phyloP scores from a whole-genome alignment of 2,797 vertebrate genomes.

The Sebastes trivittatus region DNA sequence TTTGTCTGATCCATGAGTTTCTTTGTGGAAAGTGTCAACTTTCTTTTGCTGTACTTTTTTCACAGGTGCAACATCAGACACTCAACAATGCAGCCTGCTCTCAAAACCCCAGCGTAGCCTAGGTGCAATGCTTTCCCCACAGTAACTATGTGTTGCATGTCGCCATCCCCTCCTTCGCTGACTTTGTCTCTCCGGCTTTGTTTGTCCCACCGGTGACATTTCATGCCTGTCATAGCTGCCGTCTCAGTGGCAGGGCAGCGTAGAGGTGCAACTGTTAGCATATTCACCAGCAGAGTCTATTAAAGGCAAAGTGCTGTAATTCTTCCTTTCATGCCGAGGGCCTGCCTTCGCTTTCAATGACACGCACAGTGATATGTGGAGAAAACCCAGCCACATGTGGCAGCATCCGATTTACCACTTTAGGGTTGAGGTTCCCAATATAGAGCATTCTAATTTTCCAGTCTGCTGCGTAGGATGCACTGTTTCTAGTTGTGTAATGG shows the following conservation, averaged over 20 bases:
- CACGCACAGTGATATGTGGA: slow-evolving; percentile 69
- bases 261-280: slow-evolving; percentile 57
- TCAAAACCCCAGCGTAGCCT: background rate
- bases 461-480: slow-evolving; percentile 43
- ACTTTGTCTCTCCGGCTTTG: slow-evolving; percentile 44
- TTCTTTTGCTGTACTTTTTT: background rate
- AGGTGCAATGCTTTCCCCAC: background rate
- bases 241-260: slow-evolving; percentile 33
- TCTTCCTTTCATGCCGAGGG: slow-evolving; percentile 63
- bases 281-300: slow-evolving; percentile 71
- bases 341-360: slow-evolving; percentile 73
- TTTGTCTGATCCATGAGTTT: background rate
- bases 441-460: slow-evolving; percentile 63
- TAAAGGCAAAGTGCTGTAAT: slow-evolving; percentile 72
- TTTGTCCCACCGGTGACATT: slow-evolving; percentile 63
- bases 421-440: slow-evolving; percentile 54
- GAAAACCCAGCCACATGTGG: slow-evolving; percentile 61
- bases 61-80: background rate
- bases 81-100: background rate
- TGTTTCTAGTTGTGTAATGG: slow-evolving; percentile 47
- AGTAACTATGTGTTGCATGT: background rate
- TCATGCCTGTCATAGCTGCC: slow-evolving; percentile 56
- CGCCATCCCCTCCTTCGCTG: background rate
- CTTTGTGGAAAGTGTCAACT: background rate
- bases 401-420: slow-evolving; percentile 69